Evolutionary conservation across 2,797 vertebrate genomes (phyloP).

Genomic region (Gallinago nigripennis): DNA sequence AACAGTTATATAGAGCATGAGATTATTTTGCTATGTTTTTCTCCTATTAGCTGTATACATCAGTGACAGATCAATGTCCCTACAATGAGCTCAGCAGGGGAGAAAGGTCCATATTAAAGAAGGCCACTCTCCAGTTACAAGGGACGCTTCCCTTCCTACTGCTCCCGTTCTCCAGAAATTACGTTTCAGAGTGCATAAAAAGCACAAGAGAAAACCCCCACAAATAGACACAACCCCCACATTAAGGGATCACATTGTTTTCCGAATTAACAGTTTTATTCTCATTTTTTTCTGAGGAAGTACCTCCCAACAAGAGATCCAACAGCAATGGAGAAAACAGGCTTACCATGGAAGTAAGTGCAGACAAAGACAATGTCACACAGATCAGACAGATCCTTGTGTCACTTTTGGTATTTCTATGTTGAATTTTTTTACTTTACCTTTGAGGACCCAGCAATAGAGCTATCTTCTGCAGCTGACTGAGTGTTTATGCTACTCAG

Average conservation of each 20-base stretch:
- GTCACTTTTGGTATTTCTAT: background rate
- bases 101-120: background rate
- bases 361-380: background rate
- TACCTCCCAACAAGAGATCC: background rate
- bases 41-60: background rate
- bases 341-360: background rate
- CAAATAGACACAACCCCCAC: background rate
- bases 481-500: conserved; percentile 73
- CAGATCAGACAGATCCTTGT: background rate
- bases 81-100: background rate
- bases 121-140: background rate
- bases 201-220: background rate
- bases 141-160: background rate
- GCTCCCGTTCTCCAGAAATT: background rate
- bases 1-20: conserved; percentile 19
- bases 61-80: background rate
- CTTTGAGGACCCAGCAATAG: conserved; percentile 75
- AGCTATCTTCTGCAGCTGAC: conserved; percentile 67
- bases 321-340: background rate
- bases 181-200: background rate
- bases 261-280: background rate
- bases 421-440: conserved; percentile 10
- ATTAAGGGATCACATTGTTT: background rate
- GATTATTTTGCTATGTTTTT: background rate
- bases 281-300: background rate